These are phyloP conservation scores for Platyscapa corneri DNA, from an alignment of 1,140 invertebrate genomes.

Conservation along the genomic window DNA sequence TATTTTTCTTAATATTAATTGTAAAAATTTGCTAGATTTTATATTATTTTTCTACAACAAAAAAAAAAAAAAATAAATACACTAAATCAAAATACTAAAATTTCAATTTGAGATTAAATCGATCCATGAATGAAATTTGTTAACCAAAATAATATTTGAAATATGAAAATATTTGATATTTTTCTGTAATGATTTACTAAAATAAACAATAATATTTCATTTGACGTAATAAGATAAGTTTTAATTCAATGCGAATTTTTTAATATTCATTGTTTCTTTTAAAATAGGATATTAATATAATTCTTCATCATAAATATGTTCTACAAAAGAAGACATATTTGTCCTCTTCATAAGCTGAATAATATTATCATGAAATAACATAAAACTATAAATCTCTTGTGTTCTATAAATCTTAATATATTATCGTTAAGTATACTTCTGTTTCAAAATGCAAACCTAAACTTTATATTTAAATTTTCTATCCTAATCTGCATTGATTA, in stretches of 20 bases:
- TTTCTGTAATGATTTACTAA: not conserved
- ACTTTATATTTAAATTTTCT: no score
- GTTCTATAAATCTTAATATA: not conserved
- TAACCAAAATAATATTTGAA: not conserved
- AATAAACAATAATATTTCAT: not conserved
- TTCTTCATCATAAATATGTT: not conserved
- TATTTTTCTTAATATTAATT: no score
- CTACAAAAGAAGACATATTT: not conserved
- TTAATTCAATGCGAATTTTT: not conserved
- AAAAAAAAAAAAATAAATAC: no score
- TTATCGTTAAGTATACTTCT: not conserved
- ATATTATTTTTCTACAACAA: no score
- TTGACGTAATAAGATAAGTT: not conserved
- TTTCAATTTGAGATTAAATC: no score
- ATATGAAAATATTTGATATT: not conserved
- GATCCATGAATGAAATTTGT: not conserved
- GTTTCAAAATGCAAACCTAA: not conserved
- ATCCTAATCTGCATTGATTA: no score
- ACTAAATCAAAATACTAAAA: no score
- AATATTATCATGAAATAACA: not conserved
- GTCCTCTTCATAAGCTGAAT: no score
- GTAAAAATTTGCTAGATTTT: no score
- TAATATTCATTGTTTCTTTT: not conserved
- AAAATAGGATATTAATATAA: not conserved
- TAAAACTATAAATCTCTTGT: slow-evolving; percentile 1